Percentiles rank a stretch among this genome's conserved stretches.
phyloP scores from a whole-genome alignment of 2,113 vertebrate species.

The Cariama cristata region DNA sequence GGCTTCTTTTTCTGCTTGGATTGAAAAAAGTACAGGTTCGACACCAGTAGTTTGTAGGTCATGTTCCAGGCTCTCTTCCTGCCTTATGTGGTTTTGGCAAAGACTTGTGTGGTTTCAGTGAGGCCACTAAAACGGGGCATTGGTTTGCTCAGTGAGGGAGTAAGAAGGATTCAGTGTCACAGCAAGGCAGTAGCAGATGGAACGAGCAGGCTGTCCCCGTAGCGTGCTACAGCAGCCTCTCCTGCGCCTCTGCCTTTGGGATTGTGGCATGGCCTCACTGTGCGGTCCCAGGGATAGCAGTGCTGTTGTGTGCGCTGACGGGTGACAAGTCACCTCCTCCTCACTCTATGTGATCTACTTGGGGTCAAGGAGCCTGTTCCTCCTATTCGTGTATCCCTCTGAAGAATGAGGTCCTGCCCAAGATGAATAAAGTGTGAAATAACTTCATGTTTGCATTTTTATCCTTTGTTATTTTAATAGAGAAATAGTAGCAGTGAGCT shows the following conservation, averaged over 20 bases:
- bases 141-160: neutral
- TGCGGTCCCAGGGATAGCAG: neutral
- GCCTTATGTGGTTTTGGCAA: fast-evolving
- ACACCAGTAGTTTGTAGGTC: neutral
- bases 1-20: neutral
- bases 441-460: neutral
- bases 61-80: neutral
- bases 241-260: neutral
- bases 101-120: neutral
- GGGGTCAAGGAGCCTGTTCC: neutral
- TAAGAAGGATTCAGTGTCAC: neutral
- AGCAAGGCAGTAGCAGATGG: neutral
- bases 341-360: neutral
- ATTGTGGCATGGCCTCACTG: neutral
- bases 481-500: neutral
- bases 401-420: neutral
- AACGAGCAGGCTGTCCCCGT: neutral
- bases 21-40: neutral
- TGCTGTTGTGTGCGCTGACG: neutral
- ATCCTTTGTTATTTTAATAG: neutral
- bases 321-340: neutral
- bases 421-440: neutral
- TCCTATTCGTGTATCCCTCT: neutral
- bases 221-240: neutral
- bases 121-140: fast-evolving